These are phyloP conservation scores for Corythornis cristatus DNA, from an alignment of 2,113 vertebrate species.

Conservation along the genomic window DNA sequence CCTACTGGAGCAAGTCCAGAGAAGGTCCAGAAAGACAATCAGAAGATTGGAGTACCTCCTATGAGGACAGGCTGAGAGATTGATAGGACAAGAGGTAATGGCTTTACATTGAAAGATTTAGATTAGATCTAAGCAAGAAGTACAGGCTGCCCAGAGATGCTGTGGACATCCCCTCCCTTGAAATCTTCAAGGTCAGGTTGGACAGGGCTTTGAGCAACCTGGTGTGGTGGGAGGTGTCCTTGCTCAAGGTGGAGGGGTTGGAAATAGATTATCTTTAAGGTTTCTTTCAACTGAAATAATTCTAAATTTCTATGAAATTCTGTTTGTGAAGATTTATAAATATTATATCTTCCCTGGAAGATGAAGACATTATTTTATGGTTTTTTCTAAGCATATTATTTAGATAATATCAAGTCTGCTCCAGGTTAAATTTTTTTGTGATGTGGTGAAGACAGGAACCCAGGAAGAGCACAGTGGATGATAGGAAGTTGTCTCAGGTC, in stretches of 20 bases:
- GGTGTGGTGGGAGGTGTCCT: background rate
- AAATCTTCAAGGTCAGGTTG: background rate
- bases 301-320: background rate
- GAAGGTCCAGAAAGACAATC: background rate
- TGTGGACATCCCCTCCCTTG: background rate
- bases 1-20: background rate
- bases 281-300: background rate
- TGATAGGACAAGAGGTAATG: background rate
- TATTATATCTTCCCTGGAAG: background rate
- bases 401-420: slow-evolving; percentile 30
- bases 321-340: slow-evolving; percentile 33
- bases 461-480: background rate
- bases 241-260: background rate
- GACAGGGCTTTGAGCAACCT: background rate
- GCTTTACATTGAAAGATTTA: background rate
- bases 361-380: background rate
- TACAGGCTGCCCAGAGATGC: background rate
- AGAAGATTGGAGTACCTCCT: too few species aligned
- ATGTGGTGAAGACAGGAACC: background rate
- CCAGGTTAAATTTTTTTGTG: slow-evolving; percentile 16
- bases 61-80: background rate
- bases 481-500: background rate
- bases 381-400: slow-evolving; percentile 16
- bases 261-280: background rate
- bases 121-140: background rate